Conservation (phyloP, 2,797 vertebrate species). For the Paedocypris micromegethes region DNA sequence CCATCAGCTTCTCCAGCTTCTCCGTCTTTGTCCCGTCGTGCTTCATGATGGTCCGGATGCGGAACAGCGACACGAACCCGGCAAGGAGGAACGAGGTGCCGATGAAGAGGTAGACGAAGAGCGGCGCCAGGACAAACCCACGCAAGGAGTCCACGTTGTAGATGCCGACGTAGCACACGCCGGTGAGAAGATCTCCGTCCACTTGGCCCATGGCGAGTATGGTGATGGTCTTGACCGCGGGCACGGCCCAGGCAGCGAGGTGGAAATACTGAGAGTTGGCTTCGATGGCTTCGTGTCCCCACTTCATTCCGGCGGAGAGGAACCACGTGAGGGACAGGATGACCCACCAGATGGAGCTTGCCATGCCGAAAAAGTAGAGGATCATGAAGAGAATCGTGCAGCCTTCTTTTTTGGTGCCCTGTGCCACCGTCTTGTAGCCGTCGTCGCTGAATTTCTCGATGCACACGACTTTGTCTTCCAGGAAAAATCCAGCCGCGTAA, state of each 20-base stretch:
- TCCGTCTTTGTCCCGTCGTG: constrained; percentile 97
- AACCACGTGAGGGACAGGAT: constrained; percentile 95
- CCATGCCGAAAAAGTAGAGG: constrained; percentile 87
- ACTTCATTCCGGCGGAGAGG: constrained; percentile 96
- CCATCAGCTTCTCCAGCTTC: constrained; percentile 98
- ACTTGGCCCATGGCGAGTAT: constrained; percentile 96
- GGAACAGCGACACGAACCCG: constrained; percentile 94
- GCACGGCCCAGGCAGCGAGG: constrained; percentile 94
- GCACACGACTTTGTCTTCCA: constrained; percentile 91
- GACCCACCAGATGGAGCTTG: constrained; percentile 89
- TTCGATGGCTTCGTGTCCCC: constrained; percentile 97
- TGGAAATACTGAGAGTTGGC: constrained; percentile 98
- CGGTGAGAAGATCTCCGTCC: constrained; percentile 91
- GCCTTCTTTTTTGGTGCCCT: constrained; percentile 96
- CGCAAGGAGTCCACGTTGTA: constrained; percentile 88
- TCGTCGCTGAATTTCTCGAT: constrained; percentile 89
- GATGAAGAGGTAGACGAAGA: constrained; percentile 96
- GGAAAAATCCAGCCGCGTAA: constrained; percentile 86
- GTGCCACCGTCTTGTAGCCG: constrained; percentile 88
- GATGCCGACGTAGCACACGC: constrained; percentile 94
- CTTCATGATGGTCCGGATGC: constrained; percentile 98
- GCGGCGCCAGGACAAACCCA: constrained; percentile 90
- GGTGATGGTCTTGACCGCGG: constrained; percentile 94
- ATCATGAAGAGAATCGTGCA: constrained; percentile 99
- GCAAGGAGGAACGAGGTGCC: constrained; percentile 98